These are phyloP conservation scores for Uria lomvia DNA, from an alignment of 2,113 vertebrate species.

Conservation along the genomic window DNA sequence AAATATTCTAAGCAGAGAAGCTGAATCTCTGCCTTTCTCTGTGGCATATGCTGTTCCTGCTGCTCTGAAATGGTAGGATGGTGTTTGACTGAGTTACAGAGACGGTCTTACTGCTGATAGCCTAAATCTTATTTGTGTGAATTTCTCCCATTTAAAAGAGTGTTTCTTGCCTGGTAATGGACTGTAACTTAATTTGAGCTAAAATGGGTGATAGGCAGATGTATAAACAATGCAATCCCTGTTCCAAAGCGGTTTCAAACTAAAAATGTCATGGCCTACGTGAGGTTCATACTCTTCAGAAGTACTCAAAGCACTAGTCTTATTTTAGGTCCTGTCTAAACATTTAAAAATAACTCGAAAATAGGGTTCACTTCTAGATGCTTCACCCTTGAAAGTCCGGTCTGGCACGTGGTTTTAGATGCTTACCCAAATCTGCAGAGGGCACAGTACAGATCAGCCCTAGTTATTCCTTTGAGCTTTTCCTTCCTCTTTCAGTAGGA, in stretches of 20 bases:
- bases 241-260: background rate
- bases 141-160: background rate
- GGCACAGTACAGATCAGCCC: background rate
- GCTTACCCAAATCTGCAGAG: background rate
- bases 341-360: slow-evolving; percentile 35
- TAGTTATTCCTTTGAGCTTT: background rate
- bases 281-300: slow-evolving; percentile 1
- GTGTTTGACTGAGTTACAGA: background rate
- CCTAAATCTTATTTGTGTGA: background rate
- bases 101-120: background rate
- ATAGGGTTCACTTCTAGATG: background rate
- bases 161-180: background rate
- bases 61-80: background rate
- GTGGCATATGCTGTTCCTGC: background rate
- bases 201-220: background rate
- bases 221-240: background rate
- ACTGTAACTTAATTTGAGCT: background rate
- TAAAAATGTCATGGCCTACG: slow-evolving; percentile 8
- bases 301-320: slow-evolving; percentile 8
- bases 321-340: slow-evolving; percentile 40
- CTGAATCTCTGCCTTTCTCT: background rate
- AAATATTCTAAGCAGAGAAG: background rate
- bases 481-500: background rate
- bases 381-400: background rate
- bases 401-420: background rate